These are phyloP conservation scores for Scaptomyza cyrtandrae DNA, from an alignment of 2,888 invertebrate genomes.

Conservation along the genomic window DNA sequence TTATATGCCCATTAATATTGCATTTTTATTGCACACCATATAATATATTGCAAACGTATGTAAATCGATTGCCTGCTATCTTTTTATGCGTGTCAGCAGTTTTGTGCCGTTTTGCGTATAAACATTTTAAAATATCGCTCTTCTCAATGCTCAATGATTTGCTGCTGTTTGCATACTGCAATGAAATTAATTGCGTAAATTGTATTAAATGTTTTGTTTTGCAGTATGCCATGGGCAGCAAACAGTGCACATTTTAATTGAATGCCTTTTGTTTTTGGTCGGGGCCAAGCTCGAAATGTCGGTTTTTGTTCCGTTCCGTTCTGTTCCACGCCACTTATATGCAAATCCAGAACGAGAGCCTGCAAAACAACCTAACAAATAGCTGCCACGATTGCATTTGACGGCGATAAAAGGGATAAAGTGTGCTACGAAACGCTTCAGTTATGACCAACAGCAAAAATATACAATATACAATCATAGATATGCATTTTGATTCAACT, in stretches of 20 bases:
- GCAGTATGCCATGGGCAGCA: slow-evolving; percentile 53
- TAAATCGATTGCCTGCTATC: slow-evolving; percentile 21
- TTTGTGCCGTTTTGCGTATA: slow-evolving; percentile 30
- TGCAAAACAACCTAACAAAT: slow-evolving; percentile 11
- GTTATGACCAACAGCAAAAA: slow-evolving; percentile 9
- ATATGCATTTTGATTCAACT: slow-evolving; percentile 39
- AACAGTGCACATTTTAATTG: slow-evolving; percentile 72
- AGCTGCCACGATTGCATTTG: slow-evolving; percentile 31
- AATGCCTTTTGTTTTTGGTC: slow-evolving; percentile 71
- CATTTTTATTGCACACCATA: slow-evolving; percentile 57
- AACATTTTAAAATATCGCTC: slow-evolving; percentile 35
- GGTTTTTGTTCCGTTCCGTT: slow-evolving; percentile 15
- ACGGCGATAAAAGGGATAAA: slow-evolving; percentile 41
- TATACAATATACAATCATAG: slow-evolving; percentile 1
- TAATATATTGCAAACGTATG: slow-evolving; percentile 20
- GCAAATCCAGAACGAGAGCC: slow-evolving; percentile 31
- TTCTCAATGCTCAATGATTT: slow-evolving; percentile 27
- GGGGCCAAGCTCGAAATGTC: slow-evolving; percentile 23
- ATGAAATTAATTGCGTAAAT: slow-evolving; percentile 75
- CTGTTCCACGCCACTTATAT: slow-evolving; percentile 35
- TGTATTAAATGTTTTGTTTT: slow-evolving; percentile 77
- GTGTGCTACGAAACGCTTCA: slow-evolving; percentile 15
- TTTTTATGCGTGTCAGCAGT: slow-evolving; percentile 29
- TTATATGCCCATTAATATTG: slow-evolving; percentile 68
- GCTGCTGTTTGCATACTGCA: slow-evolving; percentile 58